phyloP scores from a whole-genome alignment of 2,888 invertebrate species.

The Heteropelma amictum region DNA sequence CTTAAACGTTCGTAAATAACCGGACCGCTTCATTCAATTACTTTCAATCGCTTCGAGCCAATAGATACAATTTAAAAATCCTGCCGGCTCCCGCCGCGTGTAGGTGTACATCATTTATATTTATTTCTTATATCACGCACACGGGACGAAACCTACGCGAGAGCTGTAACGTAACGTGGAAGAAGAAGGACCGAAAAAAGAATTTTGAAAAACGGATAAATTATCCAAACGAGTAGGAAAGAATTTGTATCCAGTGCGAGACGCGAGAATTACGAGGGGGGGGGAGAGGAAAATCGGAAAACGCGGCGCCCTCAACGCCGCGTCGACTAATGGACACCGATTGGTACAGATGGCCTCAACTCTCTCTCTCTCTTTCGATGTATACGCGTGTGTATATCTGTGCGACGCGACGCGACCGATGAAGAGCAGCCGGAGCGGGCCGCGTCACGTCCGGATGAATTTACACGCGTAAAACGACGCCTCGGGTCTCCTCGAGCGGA shows the following conservation, averaged over 20 bases:
- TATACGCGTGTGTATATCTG: not conserved
- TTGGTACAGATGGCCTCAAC: constrained; percentile 74
- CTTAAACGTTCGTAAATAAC: constrained; percentile 78
- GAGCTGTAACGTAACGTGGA: too few species aligned
- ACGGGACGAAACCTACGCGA: too few species aligned
- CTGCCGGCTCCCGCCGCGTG: constrained; percentile 36
- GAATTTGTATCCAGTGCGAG: too few species aligned
- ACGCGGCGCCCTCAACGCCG: constrained; percentile 59
- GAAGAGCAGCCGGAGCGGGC: constrained; percentile 59
- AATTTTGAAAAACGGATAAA: not conserved
- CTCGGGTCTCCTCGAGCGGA: constrained; percentile 62
- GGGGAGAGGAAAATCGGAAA: constrained; percentile 61
- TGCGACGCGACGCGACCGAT: constrained; percentile 24
- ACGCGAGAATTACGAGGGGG: constrained; percentile 47
- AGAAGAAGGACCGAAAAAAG: constrained; percentile 53
- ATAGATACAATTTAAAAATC: constrained; percentile 78
- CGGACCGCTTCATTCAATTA: constrained; percentile 78
- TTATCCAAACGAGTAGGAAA: too few species aligned
- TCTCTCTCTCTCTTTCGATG: constrained; percentile 55
- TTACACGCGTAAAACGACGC: constrained; percentile 73
- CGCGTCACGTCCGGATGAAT: constrained; percentile 77
- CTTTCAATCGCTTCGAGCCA: constrained; percentile 78
- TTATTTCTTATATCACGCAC: too few species aligned
- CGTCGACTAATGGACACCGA: constrained; percentile 71
- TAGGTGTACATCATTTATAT: not conserved